These are phyloP conservation scores for Liolophura sinensis DNA, from an alignment of 1,140 invertebrate genomes.

Conservation along the genomic window DNA sequence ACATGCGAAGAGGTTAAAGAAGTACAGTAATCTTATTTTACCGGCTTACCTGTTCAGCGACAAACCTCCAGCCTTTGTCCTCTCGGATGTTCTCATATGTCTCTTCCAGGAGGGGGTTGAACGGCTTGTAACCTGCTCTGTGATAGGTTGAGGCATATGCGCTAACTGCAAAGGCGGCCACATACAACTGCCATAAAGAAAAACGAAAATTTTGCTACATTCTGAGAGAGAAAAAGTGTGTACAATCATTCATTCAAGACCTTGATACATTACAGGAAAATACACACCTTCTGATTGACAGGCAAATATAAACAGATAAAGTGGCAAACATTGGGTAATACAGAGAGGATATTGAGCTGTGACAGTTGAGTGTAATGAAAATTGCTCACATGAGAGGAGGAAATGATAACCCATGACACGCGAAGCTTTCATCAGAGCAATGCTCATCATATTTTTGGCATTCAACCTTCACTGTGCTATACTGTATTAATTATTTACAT, in stretches of 20 bases:
- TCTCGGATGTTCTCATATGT: slow-evolving; percentile 70
- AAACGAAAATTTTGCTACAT: background rate
- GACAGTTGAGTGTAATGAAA: no score
- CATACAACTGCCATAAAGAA: slow-evolving; percentile 60
- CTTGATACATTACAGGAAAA: background rate
- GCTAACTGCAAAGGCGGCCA: slow-evolving; percentile 64
- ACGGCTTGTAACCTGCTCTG: slow-evolving; percentile 55
- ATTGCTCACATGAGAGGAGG: no score
- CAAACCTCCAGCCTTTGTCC: slow-evolving; percentile 77
- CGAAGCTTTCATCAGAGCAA: no score
- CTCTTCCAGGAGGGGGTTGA: slow-evolving; percentile 57
- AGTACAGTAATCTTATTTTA: background rate
- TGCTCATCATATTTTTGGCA: no score
- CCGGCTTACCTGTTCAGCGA: slow-evolving; percentile 69
- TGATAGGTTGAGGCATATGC: slow-evolving; percentile 55
- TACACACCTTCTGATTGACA: no score
- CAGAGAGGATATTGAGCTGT: no score
- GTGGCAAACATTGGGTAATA: no score
- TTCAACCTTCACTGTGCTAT: no score
- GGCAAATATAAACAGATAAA: no score
- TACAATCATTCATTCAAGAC: background rate
- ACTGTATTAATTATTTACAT: no score
- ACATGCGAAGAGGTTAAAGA: no score
- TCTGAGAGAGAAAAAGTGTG: background rate
- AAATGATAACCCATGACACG: no score